Evolutionary conservation across 2,797 vertebrate species (phyloP).

Genomic region (Epinephelus coioides): DNA sequence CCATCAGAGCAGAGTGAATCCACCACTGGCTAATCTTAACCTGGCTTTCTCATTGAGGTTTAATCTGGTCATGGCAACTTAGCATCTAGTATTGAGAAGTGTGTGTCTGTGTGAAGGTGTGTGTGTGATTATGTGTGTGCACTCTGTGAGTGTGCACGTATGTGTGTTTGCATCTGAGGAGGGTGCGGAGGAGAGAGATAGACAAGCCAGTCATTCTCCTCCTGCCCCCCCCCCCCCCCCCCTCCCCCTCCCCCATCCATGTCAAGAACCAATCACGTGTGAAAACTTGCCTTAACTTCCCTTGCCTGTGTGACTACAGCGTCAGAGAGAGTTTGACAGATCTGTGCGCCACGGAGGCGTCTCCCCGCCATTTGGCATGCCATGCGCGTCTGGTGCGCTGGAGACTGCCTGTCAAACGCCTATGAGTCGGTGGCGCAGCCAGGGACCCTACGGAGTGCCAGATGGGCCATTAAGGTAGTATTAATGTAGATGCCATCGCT

Average conservation of each 20-base stretch:
- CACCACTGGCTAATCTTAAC: slow-evolving; percentile 82
- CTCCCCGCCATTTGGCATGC: slow-evolving; percentile 98
- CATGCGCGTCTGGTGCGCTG: slow-evolving; percentile 96
- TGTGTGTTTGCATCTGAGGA: slow-evolving; percentile 63
- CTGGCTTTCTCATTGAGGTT: slow-evolving; percentile 82
- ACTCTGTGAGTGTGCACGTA: slow-evolving; percentile 30
- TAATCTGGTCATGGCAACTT: slow-evolving; percentile 84
- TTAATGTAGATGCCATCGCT: slow-evolving; percentile 99
- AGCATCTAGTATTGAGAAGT: slow-evolving; percentile 64
- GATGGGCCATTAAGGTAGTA: slow-evolving; percentile 99
- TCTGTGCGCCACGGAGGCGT: slow-evolving; percentile 96
- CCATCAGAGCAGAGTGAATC: slow-evolving; percentile 79
- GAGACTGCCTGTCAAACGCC: slow-evolving; percentile 99
- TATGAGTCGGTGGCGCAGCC: slow-evolving; percentile 99
- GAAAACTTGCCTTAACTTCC: slow-evolving; percentile 89
- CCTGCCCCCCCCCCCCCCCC: slow-evolving; percentile 50
- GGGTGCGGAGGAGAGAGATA: slow-evolving; percentile 60
- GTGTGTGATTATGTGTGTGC: slow-evolving; percentile 31
- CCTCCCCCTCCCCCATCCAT: slow-evolving; percentile 66
- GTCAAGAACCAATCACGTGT: slow-evolving; percentile 91
- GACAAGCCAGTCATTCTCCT: slow-evolving; percentile 83
- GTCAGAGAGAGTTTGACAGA: slow-evolving; percentile 97
- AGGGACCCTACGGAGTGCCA: slow-evolving; percentile 99
- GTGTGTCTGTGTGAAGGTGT: slow-evolving; percentile 4
- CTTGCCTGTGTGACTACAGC: slow-evolving; percentile 90